A percentile compares a stretch with the other conserved stretches of the same genome.
These are phyloP conservation scores for Rotaria socialis DNA, from an alignment of 2,888 invertebrate species.

Conservation along the genomic window DNA sequence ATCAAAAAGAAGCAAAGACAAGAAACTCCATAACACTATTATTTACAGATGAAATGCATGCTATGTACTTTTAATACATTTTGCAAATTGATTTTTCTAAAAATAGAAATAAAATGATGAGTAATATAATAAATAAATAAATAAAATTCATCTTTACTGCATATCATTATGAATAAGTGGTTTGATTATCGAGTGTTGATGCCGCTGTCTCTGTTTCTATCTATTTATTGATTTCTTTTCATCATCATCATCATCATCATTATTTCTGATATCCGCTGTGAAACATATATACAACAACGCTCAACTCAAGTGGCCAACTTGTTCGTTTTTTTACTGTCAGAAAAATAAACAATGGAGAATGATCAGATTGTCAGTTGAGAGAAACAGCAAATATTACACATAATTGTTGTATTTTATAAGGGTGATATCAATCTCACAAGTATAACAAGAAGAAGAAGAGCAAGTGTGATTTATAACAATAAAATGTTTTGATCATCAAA, in stretches of 20 bases:
- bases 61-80: neutral
- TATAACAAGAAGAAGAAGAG: neutral
- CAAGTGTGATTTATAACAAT: constrained; percentile 25
- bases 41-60: neutral
- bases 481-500: constrained; percentile 17
- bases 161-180: neutral
- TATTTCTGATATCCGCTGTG: neutral
- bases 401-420: neutral
- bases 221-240: neutral
- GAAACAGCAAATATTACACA: constrained; percentile 21
- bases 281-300: neutral
- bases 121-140: neutral
- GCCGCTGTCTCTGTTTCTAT: neutral
- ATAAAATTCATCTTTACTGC: neutral
- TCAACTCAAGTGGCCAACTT: neutral
- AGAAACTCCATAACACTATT: neutral
- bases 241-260: neutral
- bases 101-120: neutral
- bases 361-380: neutral
- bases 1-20: neutral
- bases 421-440: neutral
- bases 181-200: neutral
- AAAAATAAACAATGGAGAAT: neutral
- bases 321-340: constrained; percentile 9
- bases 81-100: neutral